Evolutionary conservation across 2,797 vertebrate genomes (phyloP).

Genomic region (Lacerta viridis): DNA sequence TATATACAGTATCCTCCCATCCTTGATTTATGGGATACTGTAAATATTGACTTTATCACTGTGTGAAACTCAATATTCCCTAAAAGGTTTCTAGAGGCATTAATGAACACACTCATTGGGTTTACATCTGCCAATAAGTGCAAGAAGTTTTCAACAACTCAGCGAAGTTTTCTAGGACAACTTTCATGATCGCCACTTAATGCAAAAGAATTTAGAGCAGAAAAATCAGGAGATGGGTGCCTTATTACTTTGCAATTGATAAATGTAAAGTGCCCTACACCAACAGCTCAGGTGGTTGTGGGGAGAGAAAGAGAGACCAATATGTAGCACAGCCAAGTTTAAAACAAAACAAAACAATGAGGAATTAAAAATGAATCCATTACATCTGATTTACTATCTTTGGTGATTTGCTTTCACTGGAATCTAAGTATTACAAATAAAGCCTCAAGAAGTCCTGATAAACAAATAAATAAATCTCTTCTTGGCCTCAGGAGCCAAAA

Average conservation of each 20-base stretch:
- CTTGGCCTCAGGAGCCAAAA: background rate
- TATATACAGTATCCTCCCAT: conserved; percentile 50
- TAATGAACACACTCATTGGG: conserved; percentile 62
- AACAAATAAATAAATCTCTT: background rate
- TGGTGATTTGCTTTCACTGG: background rate
- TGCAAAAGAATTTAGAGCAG: conserved; percentile 49
- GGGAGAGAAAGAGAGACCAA: no score
- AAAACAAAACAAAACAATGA: no score
- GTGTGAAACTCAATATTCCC: conserved; percentile 55
- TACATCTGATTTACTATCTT: background rate
- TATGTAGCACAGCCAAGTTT: background rate
- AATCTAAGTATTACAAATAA: background rate
- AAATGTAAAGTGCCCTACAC: conserved; percentile 47
- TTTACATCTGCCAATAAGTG: conserved; percentile 51
- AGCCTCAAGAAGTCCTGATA: background rate
- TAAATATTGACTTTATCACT: conserved; percentile 65
- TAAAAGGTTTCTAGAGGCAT: conserved; percentile 52
- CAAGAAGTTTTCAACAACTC: conserved; percentile 53
- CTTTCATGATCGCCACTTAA: conserved; percentile 49
- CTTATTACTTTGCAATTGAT: conserved; percentile 56
- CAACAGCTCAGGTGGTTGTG: conserved; percentile 18
- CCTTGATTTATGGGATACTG: conserved; percentile 61
- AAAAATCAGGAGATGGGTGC: conserved; percentile 55
- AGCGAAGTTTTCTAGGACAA: conserved; percentile 57
- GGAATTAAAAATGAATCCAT: background rate